These are phyloP conservation scores for Herpetotheres cachinnans DNA, from an alignment of 2,113 vertebrate genomes.

Conservation along the genomic window DNA sequence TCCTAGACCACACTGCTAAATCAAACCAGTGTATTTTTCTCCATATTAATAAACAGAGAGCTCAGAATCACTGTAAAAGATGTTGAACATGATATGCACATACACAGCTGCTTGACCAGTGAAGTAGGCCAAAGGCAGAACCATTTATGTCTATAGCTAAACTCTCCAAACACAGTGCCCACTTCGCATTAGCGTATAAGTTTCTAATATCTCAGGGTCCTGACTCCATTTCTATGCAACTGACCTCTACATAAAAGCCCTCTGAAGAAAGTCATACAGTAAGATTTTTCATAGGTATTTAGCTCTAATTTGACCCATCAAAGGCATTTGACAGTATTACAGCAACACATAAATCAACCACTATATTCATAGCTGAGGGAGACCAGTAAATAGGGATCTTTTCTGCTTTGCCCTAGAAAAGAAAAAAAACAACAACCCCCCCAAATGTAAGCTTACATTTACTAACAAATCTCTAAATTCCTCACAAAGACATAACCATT, in stretches of 20 bases:
- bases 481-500: neutral
- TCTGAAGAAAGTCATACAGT: neutral
- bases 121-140: neutral
- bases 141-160: neutral
- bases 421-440: rapidly evolving
- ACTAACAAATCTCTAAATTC: neutral
- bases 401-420: neutral
- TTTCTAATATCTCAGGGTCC: neutral
- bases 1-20: neutral
- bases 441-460: neutral
- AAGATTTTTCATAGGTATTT: neutral
- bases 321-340: neutral
- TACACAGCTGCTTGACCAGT: neutral
- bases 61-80: neutral
- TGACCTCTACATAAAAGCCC: neutral
- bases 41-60: neutral
- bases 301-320: neutral
- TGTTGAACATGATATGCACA: neutral
- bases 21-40: neutral
- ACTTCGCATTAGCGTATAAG: neutral
- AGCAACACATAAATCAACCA: neutral
- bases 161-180: neutral
- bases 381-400: neutral
- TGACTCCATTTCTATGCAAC: neutral
- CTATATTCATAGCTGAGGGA: neutral